A percentile compares a stretch with the other conserved stretches of the same genome.
Evolutionary conservation across 2,113 vertebrate species (phyloP).

Genomic region (Cinclus mexicanus): DNA sequence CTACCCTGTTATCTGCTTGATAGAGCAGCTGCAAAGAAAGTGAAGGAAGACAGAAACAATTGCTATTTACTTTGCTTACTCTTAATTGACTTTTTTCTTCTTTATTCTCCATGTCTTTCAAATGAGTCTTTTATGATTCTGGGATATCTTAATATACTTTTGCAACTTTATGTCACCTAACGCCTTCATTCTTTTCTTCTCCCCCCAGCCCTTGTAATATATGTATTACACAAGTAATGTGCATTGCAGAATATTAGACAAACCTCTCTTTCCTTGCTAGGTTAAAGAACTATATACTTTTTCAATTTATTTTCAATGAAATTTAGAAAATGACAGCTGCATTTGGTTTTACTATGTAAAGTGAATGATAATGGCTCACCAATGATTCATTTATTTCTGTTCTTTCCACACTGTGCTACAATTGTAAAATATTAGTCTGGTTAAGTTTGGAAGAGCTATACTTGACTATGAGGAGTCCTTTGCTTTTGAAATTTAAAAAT

Average conservation of each 20-base stretch:
- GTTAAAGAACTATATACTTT: conserved; percentile 68
- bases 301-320: conserved; percentile 71
- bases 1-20: not conserved
- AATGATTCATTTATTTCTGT: conserved; percentile 71
- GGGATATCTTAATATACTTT: conserved; percentile 50
- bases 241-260: conserved; percentile 23
- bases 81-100: conserved; percentile 31
- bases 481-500: conserved; percentile 26
- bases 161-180: conserved; percentile 41
- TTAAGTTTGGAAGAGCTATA: conserved; percentile 40
- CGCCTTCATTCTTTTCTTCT: not conserved
- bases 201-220: not conserved
- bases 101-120: conserved; percentile 20
- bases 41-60: conserved; percentile 45
- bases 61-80: conserved; percentile 38
- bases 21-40: not conserved
- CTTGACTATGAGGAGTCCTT: conserved; percentile 17
- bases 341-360: conserved; percentile 68
- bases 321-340: conserved; percentile 65
- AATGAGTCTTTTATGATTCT: conserved; percentile 56
- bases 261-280: conserved; percentile 31
- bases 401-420: conserved; percentile 39
- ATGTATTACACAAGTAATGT: conserved; percentile 30
- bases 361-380: conserved; percentile 68
- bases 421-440: conserved; percentile 59